Evolutionary conservation across 1,140 invertebrate genomes (phyloP).

Genomic region (Ceratoteleas bidentatus): DNA sequence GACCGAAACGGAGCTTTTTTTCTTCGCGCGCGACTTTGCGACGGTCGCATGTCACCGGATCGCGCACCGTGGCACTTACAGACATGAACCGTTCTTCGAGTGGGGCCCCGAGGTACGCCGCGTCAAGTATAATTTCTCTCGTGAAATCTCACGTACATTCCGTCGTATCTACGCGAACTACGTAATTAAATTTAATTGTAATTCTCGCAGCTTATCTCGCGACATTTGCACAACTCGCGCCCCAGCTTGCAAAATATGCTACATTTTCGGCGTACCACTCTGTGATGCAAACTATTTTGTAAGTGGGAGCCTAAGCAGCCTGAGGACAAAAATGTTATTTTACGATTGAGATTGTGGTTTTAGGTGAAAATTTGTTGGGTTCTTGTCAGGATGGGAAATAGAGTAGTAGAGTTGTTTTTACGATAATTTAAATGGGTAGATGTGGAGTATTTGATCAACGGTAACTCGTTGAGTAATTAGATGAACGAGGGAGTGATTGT

Average conservation of each 20-base stretch:
- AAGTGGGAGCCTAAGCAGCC: no score
- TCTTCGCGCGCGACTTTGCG: conserved; percentile 11
- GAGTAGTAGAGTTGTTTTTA: no score
- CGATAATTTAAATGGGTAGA: no score
- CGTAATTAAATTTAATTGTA: conserved; percentile 63
- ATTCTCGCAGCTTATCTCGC: conserved; percentile 57
- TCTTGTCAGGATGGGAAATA: no score
- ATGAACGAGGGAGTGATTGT: no score
- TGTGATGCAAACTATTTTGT: not conserved
- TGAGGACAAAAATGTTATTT: no score
- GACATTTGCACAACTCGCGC: conserved; percentile 32
- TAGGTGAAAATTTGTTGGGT: no score
- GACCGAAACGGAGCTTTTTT: not conserved
- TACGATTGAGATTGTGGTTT: no score
- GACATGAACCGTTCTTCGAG: conserved; percentile 25
- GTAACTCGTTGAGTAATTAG: no score
- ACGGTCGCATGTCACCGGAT: conserved; percentile 30
- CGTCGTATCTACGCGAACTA: conserved; percentile 57
- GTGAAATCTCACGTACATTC: conserved; percentile 60
- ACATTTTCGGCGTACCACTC: conserved; percentile 14
- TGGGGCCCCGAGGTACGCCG: conserved; percentile 45
- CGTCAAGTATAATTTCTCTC: conserved; percentile 58
- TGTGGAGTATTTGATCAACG: no score
- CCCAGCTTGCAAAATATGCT: conserved; percentile 19
- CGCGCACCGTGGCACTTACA: conserved; percentile 35